Conservation (phyloP, 1,140 invertebrate genomes). For the Zeugodacus cucurbitae region DNA sequence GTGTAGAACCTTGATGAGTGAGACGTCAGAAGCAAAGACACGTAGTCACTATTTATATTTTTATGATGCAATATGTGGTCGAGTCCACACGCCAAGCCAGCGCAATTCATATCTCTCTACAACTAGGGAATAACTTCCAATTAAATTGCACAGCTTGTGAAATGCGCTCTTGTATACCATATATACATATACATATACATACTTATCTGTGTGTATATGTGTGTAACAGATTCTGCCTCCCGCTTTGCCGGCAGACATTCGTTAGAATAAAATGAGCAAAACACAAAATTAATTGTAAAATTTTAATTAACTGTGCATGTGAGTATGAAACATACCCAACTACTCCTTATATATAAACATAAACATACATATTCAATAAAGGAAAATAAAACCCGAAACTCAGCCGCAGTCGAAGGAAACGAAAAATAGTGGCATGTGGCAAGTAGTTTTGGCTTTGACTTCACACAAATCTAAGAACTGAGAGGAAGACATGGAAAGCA, state of each 20-base stretch:
- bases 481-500: not conserved
- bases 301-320: constrained; percentile 3
- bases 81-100: too few relatives aligned
- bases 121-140: not conserved
- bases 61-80: too few relatives aligned
- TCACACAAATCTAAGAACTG: not conserved
- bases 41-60: too few relatives aligned
- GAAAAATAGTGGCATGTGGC: not conserved
- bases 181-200: not conserved
- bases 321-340: not conserved
- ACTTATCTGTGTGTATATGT: too few relatives aligned
- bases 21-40: too few relatives aligned
- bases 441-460: not conserved
- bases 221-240: not conserved
- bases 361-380: too few relatives aligned
- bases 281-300: constrained; percentile 13
- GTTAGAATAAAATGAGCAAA: not conserved
- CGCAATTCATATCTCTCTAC: not conserved
- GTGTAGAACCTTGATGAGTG: too few relatives aligned
- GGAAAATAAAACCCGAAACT: not conserved
- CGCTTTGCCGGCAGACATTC: not conserved
- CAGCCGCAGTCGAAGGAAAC: not conserved
- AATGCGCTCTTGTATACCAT: not conserved
- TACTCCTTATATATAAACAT: not conserved
- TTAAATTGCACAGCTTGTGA: not conserved